Evolutionary conservation across 1,140 invertebrate species (phyloP), one percentile per base, ranked within the genome.

Genomic region (Manduca sexta): DNA sequence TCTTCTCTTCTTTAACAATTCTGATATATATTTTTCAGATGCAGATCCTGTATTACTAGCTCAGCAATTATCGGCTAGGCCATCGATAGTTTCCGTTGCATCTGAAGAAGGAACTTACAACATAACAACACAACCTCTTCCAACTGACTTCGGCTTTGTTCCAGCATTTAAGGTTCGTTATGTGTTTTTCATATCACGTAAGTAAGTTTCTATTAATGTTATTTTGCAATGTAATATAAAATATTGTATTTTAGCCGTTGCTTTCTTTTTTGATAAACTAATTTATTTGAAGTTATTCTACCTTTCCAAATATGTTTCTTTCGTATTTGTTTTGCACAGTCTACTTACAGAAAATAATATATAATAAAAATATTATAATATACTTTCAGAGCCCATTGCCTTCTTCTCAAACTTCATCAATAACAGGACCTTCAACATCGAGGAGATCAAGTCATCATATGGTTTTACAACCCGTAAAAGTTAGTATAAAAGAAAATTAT

Each of bases 81-180:
- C 82, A 14, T 85, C 82, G 1, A 82, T 85, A 31, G 82, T 85
- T 7, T 85, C 82, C 3, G 72, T 85, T 29, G 69, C 79, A 17
- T 85, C 82, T 26, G 82, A 85, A 62, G 82, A 85, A 45, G 81
- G 81, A 14, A 60, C 59, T 40, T 80, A 77, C 31, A 80, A 52
- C 34, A 48, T 85, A 34, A 69, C 74, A 57, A 75, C 78, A 14
- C 73, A 79, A 39, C 76, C 80, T 42, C 52, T 85, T 6, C 77
- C 82, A 7, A 56, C 64, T 34, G 78, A 85, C 52, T 83, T 83
- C 46, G 69, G 79, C 51, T 85, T 85, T 62, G 68, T 85, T 29
- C 79, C 82, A 17, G 50, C 62, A 13, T 50, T 80, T 2, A 83
- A 77, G 53, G 81, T 82, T 18, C 38, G 18, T n/a, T n/a, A n/a